These are phyloP conservation scores for Piezodorus guildinii DNA, from an alignment of 1,140 invertebrate species.

Conservation along the genomic window DNA sequence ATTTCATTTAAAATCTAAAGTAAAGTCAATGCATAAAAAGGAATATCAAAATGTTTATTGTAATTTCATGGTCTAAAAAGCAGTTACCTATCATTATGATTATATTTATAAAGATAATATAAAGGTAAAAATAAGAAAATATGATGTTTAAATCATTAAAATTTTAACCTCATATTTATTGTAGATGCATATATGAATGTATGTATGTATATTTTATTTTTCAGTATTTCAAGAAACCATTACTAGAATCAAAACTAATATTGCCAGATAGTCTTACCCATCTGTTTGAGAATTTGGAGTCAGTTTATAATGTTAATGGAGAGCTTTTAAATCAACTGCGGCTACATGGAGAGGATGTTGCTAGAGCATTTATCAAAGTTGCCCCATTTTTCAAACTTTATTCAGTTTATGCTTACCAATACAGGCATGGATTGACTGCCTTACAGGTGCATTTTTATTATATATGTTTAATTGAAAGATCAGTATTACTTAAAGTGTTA, in stretches of 20 bases:
- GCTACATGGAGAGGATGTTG: conserved; percentile 46
- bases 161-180: too few species aligned
- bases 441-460: conserved; percentile 28
- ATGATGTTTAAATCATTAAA: too few species aligned
- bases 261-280: conserved; percentile 42
- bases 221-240: conserved; percentile 54
- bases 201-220: too few species aligned
- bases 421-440: conserved; percentile 39
- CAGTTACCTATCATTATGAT: too few species aligned
- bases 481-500: too few species aligned
- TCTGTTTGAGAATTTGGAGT: conserved; percentile 58
- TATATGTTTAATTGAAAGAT: neutral
- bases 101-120: too few species aligned
- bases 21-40: too few species aligned
- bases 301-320: conserved; percentile 57
- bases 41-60: too few species aligned
- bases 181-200: too few species aligned
- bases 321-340: conserved; percentile 52
- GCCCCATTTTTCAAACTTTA: conserved; percentile 69
- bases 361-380: conserved; percentile 52
- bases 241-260: conserved; percentile 46
- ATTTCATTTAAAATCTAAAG: too few species aligned
- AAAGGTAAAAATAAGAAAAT: too few species aligned
- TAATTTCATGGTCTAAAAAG: too few species aligned
- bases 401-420: conserved; percentile 64